Evolutionary conservation across 2,113 vertebrate genomes (phyloP), one percentile per base, ranked within the genome.

Genomic region (Ciconia boyciana): DNA sequence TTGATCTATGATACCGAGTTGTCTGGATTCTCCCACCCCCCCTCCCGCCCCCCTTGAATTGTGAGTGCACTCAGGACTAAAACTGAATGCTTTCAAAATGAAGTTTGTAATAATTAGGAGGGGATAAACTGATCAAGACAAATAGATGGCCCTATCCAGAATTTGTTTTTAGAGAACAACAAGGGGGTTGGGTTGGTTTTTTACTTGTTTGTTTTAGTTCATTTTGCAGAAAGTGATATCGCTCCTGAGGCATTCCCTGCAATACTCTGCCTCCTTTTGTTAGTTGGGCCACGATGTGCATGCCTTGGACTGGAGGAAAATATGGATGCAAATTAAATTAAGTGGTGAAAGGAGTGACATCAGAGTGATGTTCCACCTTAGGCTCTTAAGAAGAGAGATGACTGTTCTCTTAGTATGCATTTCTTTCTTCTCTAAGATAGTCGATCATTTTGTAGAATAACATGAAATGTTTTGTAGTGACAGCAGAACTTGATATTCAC

Each of bases 391-490:
- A 83, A 93, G 41, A 74, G 46, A 88, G 25, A 18, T 95, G 18
- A 20, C 66, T 48, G 36, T 92, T 80, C 74, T 92, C 34, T 70
- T 82, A 16, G 16, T 65, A 26, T 20, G 11, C 5, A 15, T 69
- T 91, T 44, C 18, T 79, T 72, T 83, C 44, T 81, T 79, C n/a
- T 89, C 34, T 89, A 77, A 94, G 93, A 36, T 87, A 81, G 21
- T 55, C 71, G 54, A 80, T 95, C 36, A 78, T 86, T 94, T 72
- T 76, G 52, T 41, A 77, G 88, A 90, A 68, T 96, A 89, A 89
- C 62, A 51, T 70, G 58, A 72, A 91, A 71, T 95, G 90, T 97
- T 96, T 93, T 92, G 66, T 93, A 52, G 83, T 96, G 69, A 89
- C 70, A 96, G 58, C 55, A 90, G 90, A 91, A 55, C n/a, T 77